Conservation (phyloP, 2,113 vertebrate species). For the Myrmophylax atrothorax region DNA sequence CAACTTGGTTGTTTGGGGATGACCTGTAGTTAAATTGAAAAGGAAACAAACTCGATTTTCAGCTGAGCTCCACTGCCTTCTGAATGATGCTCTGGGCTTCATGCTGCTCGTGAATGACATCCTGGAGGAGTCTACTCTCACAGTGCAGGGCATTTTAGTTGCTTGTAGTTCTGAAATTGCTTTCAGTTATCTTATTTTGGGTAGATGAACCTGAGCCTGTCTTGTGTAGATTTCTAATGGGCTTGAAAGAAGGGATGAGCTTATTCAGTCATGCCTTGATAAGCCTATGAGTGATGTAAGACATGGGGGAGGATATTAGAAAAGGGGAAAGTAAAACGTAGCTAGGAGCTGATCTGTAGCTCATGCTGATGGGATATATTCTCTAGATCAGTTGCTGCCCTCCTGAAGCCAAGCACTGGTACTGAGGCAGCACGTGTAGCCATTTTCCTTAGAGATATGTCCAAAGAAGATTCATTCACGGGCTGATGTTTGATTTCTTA, state of each 20-base stretch:
- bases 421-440: fast-evolving
- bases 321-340: neutral
- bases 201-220: neutral
- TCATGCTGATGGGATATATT: neutral
- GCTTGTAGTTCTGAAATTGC: neutral
- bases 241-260: neutral
- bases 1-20: conserved; percentile 28
- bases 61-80: conserved; percentile 52
- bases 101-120: neutral
- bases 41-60: conserved; percentile 62
- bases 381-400: neutral
- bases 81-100: neutral
- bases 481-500: neutral
- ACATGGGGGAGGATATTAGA: neutral
- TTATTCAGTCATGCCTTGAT: neutral
- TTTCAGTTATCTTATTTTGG: neutral
- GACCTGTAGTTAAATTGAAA: conserved; percentile 60
- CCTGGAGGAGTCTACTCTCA: neutral
- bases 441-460: neutral
- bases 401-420: neutral
- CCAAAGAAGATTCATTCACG: neutral
- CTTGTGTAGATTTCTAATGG: neutral
- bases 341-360: neutral
- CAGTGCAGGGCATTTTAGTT: neutral
- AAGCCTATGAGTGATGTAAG: neutral